These are phyloP conservation scores for Laspeyria flexula DNA, from an alignment of 2,888 invertebrate species.

Conservation along the genomic window DNA sequence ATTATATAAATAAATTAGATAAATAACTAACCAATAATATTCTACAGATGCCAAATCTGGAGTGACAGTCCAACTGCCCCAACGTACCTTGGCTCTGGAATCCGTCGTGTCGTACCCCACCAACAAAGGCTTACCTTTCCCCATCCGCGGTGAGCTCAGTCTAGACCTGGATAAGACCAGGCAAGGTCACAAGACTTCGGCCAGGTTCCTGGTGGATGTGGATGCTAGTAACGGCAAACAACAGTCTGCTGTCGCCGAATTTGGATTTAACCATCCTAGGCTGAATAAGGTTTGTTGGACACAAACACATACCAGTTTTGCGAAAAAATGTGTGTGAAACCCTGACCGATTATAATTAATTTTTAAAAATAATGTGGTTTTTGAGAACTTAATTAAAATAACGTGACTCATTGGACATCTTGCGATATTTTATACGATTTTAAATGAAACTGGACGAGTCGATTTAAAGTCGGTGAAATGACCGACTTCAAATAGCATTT, in stretches of 20 bases:
- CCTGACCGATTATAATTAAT: too few relatives aligned
- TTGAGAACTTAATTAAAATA: too few relatives aligned
- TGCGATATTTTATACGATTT: too few relatives aligned
- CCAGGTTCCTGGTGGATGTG: conserved; percentile 84
- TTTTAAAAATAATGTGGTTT: too few relatives aligned
- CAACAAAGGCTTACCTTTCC: conserved; percentile 80
- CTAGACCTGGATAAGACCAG: conserved; percentile 91
- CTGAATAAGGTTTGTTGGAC: conserved; percentile 86
- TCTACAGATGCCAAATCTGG: conserved; percentile 73
- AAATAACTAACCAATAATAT: background rate
- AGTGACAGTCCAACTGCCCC: conserved; percentile 88
- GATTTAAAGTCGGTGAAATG: too few relatives aligned
- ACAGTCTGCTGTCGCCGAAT: conserved; percentile 81
- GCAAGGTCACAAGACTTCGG: conserved; percentile 88
- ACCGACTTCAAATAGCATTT: too few relatives aligned
- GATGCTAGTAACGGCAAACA: conserved; percentile 74
- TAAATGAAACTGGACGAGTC: too few relatives aligned
- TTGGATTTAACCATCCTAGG: conserved; percentile 89
- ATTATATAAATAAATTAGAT: too few relatives aligned
- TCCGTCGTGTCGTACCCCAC: conserved; percentile 78
- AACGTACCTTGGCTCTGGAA: conserved; percentile 88
- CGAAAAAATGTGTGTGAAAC: too few relatives aligned
- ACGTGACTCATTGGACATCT: too few relatives aligned
- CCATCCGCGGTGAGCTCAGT: conserved; percentile 87
- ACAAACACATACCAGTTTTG: too few relatives aligned